Base-by-base conservation (phyloP, 2,888 invertebrate species). In the Xestia sexstrigata region DNA sequence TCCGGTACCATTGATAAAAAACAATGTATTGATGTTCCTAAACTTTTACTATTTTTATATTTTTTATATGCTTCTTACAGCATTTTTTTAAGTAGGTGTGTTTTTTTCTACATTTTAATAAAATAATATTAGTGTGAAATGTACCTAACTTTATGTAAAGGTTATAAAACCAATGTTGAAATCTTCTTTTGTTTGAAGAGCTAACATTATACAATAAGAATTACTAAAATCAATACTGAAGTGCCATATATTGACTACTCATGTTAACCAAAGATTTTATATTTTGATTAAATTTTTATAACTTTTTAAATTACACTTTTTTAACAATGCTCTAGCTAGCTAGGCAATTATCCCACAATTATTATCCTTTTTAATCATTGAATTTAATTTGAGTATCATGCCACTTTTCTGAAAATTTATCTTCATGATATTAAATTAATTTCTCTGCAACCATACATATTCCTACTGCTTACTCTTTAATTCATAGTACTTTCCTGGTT, bases 231-330 rank as follows among this genome's bases (percentile, higher is more conserved):
- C 8, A 23, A 42, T 30, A 58, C 23, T 45, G 7, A 55, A 52
- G 79, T 82, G 82, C 84, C 84, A 79, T 84, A 11, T 6, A 15
- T 39, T 6, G 17, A 45, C 42, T 47, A 26, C 55, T n/a, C 80
- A 77, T 39, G 47, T 73, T 45, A 74, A 70, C 82, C 82, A 82
- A 82, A 82, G 82, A 82, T 82, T 74, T 82, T 71, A 30, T 74
- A 45, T 71, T 74, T 58, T 65, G 11, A 84, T 55, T 74, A 82
- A 3, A 74, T 58, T 79, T 79, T 82, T 69, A 26, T 52, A 63
- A 42, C n/a, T 42, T 65, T 65, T n/a, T 42, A 20, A 0, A 20
- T 3, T 26, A 60, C 30, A n/a, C 15, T 42, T 65, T 65, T n/a
- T n/a, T n/a, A n/a, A 2, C 0, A 23, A 26, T 17, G 26, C n/a